These are phyloP conservation scores for Tautogolabrus adspersus DNA, from an alignment of 2,113 vertebrate species.

Conservation along the genomic window DNA sequence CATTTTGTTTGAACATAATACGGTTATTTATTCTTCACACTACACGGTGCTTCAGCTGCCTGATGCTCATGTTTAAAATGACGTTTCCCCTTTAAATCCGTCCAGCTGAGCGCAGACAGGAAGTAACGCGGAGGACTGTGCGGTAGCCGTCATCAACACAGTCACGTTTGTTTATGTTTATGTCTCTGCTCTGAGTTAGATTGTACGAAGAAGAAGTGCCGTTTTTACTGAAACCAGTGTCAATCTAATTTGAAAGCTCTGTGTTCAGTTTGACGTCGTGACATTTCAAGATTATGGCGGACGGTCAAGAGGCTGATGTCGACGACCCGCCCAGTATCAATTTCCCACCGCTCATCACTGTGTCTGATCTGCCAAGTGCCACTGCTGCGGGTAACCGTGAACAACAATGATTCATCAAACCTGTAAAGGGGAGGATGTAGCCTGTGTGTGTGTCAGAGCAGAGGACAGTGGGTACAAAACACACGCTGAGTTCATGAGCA, in stretches of 20 bases:
- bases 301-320: conserved; percentile 69
- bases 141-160: conserved; percentile 26
- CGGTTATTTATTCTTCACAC: too few species aligned
- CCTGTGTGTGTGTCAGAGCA: not conserved
- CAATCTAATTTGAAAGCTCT: accelerated
- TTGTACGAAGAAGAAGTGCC: not conserved
- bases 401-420: not conserved
- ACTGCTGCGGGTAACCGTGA: conserved; percentile 76
- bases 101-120: conserved; percentile 47
- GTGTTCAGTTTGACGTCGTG: not conserved
- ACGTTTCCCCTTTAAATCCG: conserved; percentile 57
- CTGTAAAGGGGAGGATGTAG: not conserved
- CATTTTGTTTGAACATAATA: too few species aligned
- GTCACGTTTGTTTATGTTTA: conserved; percentile 53
- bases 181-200: not conserved
- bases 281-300: conserved; percentile 71
- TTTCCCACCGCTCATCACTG: conserved; percentile 78
- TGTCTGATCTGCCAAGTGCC: conserved; percentile 69
- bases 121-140: conserved; percentile 42
- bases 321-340: conserved; percentile 72
- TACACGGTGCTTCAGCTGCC: too few species aligned
- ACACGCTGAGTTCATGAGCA: not conserved
- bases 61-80: too few species aligned
- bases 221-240: not conserved
- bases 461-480: not conserved